Conservation (phyloP, 2,888 invertebrate species). For the Cordilura impudica region DNA sequence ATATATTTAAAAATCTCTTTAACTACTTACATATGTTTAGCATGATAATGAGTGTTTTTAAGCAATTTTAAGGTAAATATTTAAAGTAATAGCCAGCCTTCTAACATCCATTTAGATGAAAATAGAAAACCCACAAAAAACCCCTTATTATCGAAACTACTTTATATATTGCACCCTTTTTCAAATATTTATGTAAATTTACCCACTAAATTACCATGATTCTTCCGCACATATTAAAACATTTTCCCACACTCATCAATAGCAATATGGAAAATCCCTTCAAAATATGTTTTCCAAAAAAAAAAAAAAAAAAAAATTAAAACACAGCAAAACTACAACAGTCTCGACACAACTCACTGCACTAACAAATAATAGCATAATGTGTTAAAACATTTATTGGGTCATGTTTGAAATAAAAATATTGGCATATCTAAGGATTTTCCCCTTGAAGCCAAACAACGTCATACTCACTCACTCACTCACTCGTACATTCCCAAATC, state of each 20-base stretch:
- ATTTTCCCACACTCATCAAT: slow-evolving; percentile 52
- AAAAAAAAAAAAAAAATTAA: too few species aligned
- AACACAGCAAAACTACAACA: background rate
- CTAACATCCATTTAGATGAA: background rate
- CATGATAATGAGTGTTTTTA: too few species aligned
- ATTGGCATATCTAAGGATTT: slow-evolving; percentile 14
- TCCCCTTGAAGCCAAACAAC: slow-evolving; percentile 4
- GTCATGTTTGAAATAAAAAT: slow-evolving; percentile 65
- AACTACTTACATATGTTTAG: too few species aligned
- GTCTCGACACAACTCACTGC: background rate
- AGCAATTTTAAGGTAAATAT: too few species aligned
- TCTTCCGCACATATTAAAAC: background rate
- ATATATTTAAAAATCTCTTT: too few species aligned
- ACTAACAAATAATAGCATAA: slow-evolving; percentile 45
- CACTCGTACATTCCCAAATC: background rate
- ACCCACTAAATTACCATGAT: background rate
- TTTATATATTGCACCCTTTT: background rate
- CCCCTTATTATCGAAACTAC: background rate
- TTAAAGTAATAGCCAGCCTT: too few species aligned
- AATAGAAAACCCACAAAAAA: background rate
- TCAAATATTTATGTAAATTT: background rate
- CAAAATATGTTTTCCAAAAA: too few species aligned
- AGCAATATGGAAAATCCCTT: background rate
- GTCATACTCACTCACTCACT: background rate
- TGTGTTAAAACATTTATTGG: slow-evolving; percentile 72